Percentiles rank a stretch among this genome's conserved stretches.
phyloP scores from a whole-genome alignment of 2,888 invertebrate genomes.

The Pecten maximus region DNA sequence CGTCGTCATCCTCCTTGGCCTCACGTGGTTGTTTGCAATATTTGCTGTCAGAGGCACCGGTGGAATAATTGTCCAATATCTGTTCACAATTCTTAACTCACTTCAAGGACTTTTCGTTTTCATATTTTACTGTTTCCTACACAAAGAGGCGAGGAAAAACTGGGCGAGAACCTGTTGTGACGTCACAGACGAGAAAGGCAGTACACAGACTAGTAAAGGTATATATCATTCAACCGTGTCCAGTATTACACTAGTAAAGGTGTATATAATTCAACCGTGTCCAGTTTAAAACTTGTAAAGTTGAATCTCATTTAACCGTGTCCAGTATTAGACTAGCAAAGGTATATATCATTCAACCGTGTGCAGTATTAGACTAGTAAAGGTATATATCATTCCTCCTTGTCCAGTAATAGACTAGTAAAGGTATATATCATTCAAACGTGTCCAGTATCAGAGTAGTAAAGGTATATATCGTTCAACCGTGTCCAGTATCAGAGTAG shows the following conservation, averaged over 20 bases:
- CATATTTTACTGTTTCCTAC: slow-evolving; percentile 78
- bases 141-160: slow-evolving; percentile 71
- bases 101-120: slow-evolving; percentile 81
- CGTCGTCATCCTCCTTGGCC: slow-evolving; percentile 76
- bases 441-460: no score
- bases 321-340: no score
- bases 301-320: neutral
- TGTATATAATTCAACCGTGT: no score
- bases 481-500: no score
- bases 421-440: no score
- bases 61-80: slow-evolving; percentile 75
- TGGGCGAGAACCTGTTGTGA: slow-evolving; percentile 60
- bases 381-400: neutral
- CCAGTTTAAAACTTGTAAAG: neutral
- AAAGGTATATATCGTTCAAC: neutral
- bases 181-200: neutral
- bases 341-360: no score
- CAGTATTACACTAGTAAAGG: no score
- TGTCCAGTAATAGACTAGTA: no score
- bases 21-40: slow-evolving; percentile 80
- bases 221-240: neutral
- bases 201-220: slow-evolving; percentile 15
- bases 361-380: neutral
- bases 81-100: slow-evolving; percentile 80
- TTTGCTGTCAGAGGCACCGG: slow-evolving; percentile 72